phyloP scores from a whole-genome alignment of 2,888 invertebrate genomes.

The Anorthoa munda region DNA sequence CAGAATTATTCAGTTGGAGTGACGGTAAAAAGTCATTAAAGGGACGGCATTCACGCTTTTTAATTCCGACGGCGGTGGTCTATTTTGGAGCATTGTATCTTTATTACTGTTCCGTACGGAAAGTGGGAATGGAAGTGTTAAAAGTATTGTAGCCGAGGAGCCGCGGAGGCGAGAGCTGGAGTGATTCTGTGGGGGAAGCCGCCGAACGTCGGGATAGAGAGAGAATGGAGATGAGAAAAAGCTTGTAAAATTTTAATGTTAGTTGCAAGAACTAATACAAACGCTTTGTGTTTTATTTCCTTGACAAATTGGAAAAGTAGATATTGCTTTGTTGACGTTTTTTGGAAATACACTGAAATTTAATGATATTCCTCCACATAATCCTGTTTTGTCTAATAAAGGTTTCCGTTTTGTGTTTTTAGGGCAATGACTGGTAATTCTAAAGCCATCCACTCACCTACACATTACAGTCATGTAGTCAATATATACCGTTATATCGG shows the following conservation, averaged over 20 bases:
- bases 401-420: not conserved
- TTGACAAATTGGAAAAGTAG: constrained; percentile 35
- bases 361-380: not conserved
- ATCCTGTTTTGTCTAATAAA: not conserved
- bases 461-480: constrained; percentile 24
- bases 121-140: constrained; percentile 60
- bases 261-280: constrained; percentile 44
- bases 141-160: constrained; percentile 48
- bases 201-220: constrained; percentile 27
- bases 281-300: constrained; percentile 32
- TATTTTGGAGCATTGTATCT: constrained; percentile 67
- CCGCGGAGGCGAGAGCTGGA: constrained; percentile 20
- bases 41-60: constrained; percentile 64
- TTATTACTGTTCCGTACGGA: constrained; percentile 55
- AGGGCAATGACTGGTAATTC: not conserved
- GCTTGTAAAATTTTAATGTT: constrained; percentile 35
- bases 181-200: constrained; percentile 24
- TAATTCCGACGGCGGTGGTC: constrained; percentile 68
- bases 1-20: constrained; percentile 74
- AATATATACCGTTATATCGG: constrained; percentile 51
- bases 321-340: constrained; percentile 11
- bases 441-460: not conserved
- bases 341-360: not conserved
- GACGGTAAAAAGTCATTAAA: constrained; percentile 76
- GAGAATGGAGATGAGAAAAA: constrained; percentile 30